Percentiles rank a stretch among this genome's conserved stretches.
phyloP scores from a whole-genome alignment of 2,888 invertebrate species.

The Amiota minor region DNA sequence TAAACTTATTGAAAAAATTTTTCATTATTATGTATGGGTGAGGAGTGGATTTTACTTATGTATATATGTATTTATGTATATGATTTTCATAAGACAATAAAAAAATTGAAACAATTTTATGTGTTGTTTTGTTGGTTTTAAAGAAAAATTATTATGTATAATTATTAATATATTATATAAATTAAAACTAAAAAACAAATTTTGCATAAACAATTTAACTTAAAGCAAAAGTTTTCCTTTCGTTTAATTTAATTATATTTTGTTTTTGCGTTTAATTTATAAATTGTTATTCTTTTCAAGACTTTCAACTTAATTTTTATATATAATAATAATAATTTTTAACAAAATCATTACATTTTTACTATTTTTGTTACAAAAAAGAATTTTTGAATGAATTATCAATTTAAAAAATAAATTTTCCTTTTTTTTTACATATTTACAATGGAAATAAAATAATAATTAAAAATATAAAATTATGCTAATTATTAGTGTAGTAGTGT shows the following conservation, averaged over 20 bases:
- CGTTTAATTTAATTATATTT: slow-evolving; percentile 8
- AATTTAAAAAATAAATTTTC: slow-evolving; percentile 18
- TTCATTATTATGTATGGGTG: slow-evolving; percentile 46
- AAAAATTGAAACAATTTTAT: neutral
- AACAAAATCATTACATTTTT: too few species aligned
- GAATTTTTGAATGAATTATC: too few species aligned
- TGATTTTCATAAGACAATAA: slow-evolving; percentile 18
- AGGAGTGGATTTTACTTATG: slow-evolving; percentile 44
- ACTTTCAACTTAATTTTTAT: too few species aligned
- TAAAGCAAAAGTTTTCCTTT: slow-evolving; percentile 5
- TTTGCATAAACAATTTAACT: slow-evolving; percentile 33
- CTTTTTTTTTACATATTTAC: slow-evolving; percentile 22
- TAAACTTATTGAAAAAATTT: slow-evolving; percentile 58
- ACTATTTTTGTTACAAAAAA: too few species aligned
- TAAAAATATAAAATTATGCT: slow-evolving; percentile 7
- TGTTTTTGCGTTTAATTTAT: neutral
- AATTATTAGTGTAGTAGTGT: too few species aligned
- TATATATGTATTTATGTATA: slow-evolving; percentile 44
- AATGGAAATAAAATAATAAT: slow-evolving; percentile 28
- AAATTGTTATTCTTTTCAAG: slow-evolving; percentile 1
- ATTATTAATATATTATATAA: slow-evolving; percentile 44
- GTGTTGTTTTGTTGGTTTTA: neutral
- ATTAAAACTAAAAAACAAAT: slow-evolving; percentile 65
- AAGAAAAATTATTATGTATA: neutral
- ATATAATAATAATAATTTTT: too few species aligned